phyloP scores from a whole-genome alignment of 2,888 invertebrate genomes.

The Enchytraeus crypticus region DNA sequence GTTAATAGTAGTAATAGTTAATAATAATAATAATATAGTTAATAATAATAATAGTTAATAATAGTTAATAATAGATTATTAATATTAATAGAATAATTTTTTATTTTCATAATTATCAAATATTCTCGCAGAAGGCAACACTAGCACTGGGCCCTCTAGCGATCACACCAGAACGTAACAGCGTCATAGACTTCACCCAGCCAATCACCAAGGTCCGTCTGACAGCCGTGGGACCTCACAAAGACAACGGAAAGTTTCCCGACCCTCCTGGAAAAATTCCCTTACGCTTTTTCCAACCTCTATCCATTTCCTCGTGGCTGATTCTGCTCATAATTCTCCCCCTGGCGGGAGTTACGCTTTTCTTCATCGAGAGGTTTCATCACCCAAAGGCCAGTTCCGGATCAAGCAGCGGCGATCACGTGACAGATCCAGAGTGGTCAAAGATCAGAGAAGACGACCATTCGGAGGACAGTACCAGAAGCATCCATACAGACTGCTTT shows the following conservation, averaged over 20 bases:
- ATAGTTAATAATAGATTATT: too few species aligned
- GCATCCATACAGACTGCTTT: neutral
- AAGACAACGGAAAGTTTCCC: too few species aligned
- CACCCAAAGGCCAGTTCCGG: conserved; percentile 43
- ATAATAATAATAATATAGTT: too few species aligned
- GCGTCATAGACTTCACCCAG: conserved; percentile 45
- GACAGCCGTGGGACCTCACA: conserved; percentile 34
- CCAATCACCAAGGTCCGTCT: conserved; percentile 46
- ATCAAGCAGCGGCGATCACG: neutral
- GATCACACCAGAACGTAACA: conserved; percentile 41
- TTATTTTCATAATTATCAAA: too few species aligned
- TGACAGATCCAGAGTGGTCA: conserved; percentile 32
- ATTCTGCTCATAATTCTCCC: conserved; percentile 39
- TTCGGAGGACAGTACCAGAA: too few species aligned
- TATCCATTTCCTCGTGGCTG: conserved; percentile 40
- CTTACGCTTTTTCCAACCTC: conserved; percentile 41
- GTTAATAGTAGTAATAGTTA: too few species aligned
- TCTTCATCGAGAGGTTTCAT: conserved; percentile 48
- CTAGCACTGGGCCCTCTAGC: conserved; percentile 44
- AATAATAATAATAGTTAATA: too few species aligned
- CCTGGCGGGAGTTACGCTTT: conserved; percentile 40
- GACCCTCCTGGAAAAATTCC: conserved; percentile 29
- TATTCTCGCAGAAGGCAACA: conserved; percentile 46
- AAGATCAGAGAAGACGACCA: too few species aligned
- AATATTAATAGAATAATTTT: too few species aligned